Percentiles rank a stretch among this genome's conserved stretches.
phyloP scores from a whole-genome alignment of 2,797 vertebrate genomes.

The Hippoglossus hippoglossus region DNA sequence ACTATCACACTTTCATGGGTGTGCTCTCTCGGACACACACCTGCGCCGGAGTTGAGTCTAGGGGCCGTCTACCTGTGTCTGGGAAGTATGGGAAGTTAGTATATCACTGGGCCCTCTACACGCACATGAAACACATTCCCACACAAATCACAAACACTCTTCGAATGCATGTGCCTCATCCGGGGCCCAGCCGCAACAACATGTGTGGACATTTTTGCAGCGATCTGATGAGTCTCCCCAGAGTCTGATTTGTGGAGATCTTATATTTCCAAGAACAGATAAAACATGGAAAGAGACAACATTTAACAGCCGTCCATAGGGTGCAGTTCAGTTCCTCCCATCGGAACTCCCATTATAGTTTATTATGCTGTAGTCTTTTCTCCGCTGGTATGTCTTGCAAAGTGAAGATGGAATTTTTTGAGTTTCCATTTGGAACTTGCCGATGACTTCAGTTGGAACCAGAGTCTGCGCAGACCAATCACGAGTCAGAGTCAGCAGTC shows the following conservation, averaged over 20 bases:
- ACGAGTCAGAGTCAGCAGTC: too few species aligned
- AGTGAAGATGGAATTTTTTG: neutral
- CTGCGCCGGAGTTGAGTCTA: slow-evolving; percentile 34
- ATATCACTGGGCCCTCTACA: slow-evolving; percentile 21
- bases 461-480: too few species aligned
- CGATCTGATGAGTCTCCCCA: slow-evolving; percentile 2
- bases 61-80: slow-evolving; percentile 55
- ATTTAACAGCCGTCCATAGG: slow-evolving; percentile 43
- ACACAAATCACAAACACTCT: slow-evolving; percentile 1
- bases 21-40: slow-evolving; percentile 26
- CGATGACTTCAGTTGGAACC: too few species aligned
- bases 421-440: too few species aligned
- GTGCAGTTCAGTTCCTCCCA: slow-evolving; percentile 18
- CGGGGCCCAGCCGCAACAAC: slow-evolving; percentile 1
- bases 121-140: slow-evolving; percentile 3
- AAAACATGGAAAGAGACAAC: slow-evolving; percentile 39
- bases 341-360: too few species aligned
- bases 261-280: slow-evolving; percentile 41
- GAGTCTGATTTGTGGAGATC: slow-evolving; percentile 3
- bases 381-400: neutral
- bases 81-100: slow-evolving; percentile 27
- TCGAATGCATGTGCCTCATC: neutral
- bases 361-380: too few species aligned
- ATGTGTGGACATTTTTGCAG: slow-evolving; percentile 17
- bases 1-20: slow-evolving; percentile 33